A percentile compares a stretch with the other conserved stretches of the same genome.
These are phyloP conservation scores for Keiferia lycopersicella DNA, from an alignment of 2,888 invertebrate species.

Conservation along the genomic window DNA sequence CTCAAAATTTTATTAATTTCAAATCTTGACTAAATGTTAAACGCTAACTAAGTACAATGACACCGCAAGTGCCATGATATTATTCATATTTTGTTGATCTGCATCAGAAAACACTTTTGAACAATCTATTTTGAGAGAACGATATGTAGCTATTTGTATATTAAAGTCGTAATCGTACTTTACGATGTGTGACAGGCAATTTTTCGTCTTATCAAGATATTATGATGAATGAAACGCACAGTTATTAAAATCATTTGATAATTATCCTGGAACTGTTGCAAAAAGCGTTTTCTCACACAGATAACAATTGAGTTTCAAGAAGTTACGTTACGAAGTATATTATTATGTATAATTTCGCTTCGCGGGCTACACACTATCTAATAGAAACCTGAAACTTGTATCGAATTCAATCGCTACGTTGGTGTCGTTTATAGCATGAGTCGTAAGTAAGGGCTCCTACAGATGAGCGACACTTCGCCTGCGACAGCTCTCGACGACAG, in stretches of 20 bases:
- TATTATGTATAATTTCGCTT: slow-evolving; percentile 20
- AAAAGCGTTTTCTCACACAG: slow-evolving; percentile 3
- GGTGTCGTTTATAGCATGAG: slow-evolving; percentile 7
- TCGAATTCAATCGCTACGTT: slow-evolving; percentile 11
- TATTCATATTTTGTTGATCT: slow-evolving; percentile 17
- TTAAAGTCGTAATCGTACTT: neutral
- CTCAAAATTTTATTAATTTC: slow-evolving; percentile 69
- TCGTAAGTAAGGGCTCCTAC: too few relatives aligned
- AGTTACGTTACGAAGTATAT: slow-evolving; percentile 6
- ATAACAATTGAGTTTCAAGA: slow-evolving; percentile 4
- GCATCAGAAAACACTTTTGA: neutral
- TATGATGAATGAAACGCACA: neutral
- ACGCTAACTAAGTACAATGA: slow-evolving; percentile 77
- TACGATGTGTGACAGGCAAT: neutral
- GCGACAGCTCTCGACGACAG: too few relatives aligned
- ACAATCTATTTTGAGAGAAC: neutral
- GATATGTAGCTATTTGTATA: neutral
- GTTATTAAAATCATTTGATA: neutral
- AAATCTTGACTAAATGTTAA: slow-evolving; percentile 71
- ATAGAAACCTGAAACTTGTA: neutral
- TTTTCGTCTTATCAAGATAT: neutral
- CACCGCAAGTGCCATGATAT: slow-evolving; percentile 49
- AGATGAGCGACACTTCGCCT: too few relatives aligned
- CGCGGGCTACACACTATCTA: slow-evolving; percentile 16
- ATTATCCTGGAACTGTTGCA: neutral